These are phyloP conservation scores for Trichonephila clavata DNA, from an alignment of 1,140 invertebrate genomes.

Conservation along the genomic window DNA sequence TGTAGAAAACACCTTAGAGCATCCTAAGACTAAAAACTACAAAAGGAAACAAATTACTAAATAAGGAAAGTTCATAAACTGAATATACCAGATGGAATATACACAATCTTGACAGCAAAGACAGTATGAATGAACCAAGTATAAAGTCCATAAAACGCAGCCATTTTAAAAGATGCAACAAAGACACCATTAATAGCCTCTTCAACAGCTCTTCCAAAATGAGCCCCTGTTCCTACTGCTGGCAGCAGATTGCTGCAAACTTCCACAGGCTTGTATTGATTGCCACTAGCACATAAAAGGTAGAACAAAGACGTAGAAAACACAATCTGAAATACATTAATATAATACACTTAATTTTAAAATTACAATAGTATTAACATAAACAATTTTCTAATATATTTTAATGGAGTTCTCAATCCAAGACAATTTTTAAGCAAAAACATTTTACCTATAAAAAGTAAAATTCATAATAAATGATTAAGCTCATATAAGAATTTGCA, in stretches of 20 bases:
- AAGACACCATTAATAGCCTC: slow-evolving; percentile 90
- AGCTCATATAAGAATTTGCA: too few species aligned
- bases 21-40: too few species aligned
- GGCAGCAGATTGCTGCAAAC: slow-evolving; percentile 89
- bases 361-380: too few species aligned
- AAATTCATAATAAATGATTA: too few species aligned
- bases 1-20: too few species aligned
- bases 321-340: slow-evolving; percentile 87
- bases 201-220: slow-evolving; percentile 88
- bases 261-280: slow-evolving; percentile 95
- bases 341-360: too few species aligned
- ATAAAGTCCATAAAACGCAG: slow-evolving; percentile 97
- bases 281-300: slow-evolving; percentile 92
- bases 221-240: slow-evolving; percentile 83
- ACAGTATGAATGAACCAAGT: slow-evolving; percentile 98
- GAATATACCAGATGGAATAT: slow-evolving; percentile 91
- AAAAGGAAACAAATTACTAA: too few species aligned
- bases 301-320: slow-evolving; percentile 98
- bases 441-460: too few species aligned
- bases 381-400: too few species aligned
- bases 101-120: slow-evolving; percentile 96
- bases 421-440: too few species aligned
- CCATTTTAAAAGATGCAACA: slow-evolving; percentile 97
- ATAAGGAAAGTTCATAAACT: too few species aligned
- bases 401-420: too few species aligned